These are phyloP conservation scores for Cephus nigrinus DNA, from an alignment of 2,888 invertebrate genomes.

Conservation along the genomic window DNA sequence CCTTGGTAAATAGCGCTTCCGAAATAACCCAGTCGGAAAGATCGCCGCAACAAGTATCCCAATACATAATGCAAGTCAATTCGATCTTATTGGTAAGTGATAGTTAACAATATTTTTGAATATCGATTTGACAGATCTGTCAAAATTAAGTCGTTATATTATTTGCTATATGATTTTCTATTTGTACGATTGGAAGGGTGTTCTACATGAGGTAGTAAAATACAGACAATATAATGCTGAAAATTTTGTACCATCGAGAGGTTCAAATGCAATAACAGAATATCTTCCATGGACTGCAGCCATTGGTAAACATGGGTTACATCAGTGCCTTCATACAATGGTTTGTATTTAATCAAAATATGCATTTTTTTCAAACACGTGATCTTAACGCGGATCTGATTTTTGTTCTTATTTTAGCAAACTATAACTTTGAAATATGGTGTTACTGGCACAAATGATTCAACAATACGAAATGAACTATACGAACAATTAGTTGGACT, in stretches of 20 bases:
- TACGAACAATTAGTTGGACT: conserved; percentile 78
- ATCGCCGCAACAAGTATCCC: conserved; percentile 70
- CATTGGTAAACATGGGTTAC: conserved; percentile 68
- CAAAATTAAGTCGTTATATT: neutral
- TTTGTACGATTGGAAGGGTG: conserved; percentile 62
- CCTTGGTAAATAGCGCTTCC: conserved; percentile 72
- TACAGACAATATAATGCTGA: conserved; percentile 72
- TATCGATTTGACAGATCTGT: neutral
- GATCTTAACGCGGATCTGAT: neutral
- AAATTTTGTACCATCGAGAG: conserved; percentile 66
- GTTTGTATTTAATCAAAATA: conserved; percentile 27
- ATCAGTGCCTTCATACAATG: conserved; percentile 58
- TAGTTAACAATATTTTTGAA: neutral
- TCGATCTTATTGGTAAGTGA: conserved; percentile 55
- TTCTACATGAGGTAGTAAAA: conserved; percentile 75
- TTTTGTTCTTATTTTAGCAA: conserved; percentile 43
- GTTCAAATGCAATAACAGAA: conserved; percentile 66
- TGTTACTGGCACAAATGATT: conserved; percentile 71
- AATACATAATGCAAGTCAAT: conserved; percentile 59
- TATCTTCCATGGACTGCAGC: conserved; percentile 83
- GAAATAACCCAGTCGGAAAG: conserved; percentile 72
- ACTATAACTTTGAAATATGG: conserved; percentile 66
- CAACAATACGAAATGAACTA: conserved; percentile 70
- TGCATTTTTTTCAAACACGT: neutral
- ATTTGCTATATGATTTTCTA: neutral